Evolutionary conservation across 2,888 invertebrate species (phyloP).

Genomic region (Theodoxus fluviatilis): DNA sequence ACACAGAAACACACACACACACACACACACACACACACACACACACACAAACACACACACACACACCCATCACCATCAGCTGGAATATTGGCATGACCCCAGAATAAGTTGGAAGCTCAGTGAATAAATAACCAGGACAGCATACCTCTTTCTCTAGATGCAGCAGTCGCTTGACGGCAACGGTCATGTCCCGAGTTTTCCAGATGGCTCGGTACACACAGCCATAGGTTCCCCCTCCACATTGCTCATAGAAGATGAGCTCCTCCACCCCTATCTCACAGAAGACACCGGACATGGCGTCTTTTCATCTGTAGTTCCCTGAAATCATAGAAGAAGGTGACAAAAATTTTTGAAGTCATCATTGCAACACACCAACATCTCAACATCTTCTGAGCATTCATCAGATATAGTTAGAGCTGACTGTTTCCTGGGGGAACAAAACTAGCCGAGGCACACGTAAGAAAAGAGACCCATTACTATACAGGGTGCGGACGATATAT

Average conservation of each 20-base stretch:
- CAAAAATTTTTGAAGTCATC: too few species aligned
- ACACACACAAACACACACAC: background rate
- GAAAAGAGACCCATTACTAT: too few species aligned
- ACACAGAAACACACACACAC: background rate
- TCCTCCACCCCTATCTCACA: slow-evolving; percentile 63
- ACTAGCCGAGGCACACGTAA: too few species aligned
- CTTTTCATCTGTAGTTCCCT: too few species aligned
- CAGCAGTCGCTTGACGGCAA: slow-evolving; percentile 66
- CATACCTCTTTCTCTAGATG: slow-evolving; percentile 65
- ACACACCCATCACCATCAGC: background rate
- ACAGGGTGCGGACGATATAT: too few species aligned
- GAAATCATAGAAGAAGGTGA: too few species aligned
- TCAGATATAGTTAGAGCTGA: too few species aligned
- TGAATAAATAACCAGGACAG: background rate
- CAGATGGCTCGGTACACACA: slow-evolving; percentile 65
- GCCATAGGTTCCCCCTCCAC: slow-evolving; percentile 66
- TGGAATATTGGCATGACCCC: too few species aligned
- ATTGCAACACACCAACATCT: too few species aligned
- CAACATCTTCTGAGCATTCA: too few species aligned
- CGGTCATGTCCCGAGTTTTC: slow-evolving; percentile 60
- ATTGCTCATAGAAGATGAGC: slow-evolving; percentile 64
- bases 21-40: background rate
- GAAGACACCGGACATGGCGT: too few species aligned
- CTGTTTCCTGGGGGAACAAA: too few species aligned
- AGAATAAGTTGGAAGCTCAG: slow-evolving; percentile 6